Base-by-base conservation (phyloP, 2,888 invertebrate genomes). In the Synergus itoensis region DNA sequence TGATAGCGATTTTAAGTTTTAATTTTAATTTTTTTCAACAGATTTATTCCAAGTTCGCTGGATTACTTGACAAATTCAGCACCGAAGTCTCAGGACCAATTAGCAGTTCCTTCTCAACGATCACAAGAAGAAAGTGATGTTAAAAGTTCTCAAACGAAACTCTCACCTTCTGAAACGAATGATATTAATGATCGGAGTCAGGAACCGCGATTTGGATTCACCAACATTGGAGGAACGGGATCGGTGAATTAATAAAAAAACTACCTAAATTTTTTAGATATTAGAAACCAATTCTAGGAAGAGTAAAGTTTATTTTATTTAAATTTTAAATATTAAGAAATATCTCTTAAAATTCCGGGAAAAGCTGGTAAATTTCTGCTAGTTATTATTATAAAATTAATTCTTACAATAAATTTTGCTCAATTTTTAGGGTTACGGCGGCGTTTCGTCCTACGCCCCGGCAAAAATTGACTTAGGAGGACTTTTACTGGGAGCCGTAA, bases 401-500 rank as follows among this genome's bases (percentile, higher is more conserved):
- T 40, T 45, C 18, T 0, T 8, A 28, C 7, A 12, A 45, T 45
- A 28, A 28, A 62, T 43, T 65, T 36, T 36, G 57, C 4, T 45
- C 65, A 60, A 79, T 63, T 79, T 81, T 77, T 75, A 91, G 89
- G 88, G 91, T 9, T 91, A 90, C 84, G 93, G 93, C 87, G 91
- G 93, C 87, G 91, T 94, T 14, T 95, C 96, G 0, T 92, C 95
- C 16, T 96, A 96, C 85, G 95, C 95, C 1, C 96, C 97, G 0
- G 93, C 96, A 81, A 97, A 96, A 92, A 94, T 97, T 77, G 97
- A 97, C 88, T 93, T 97, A 0, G 97, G 97, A 8, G 97, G 97
- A 0, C 95, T 97, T 11, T 94, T 97, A 9, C 92, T 97, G 40
- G 97, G 97, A 0, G 96, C 97, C 2, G 94, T 97, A 1, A 93